phyloP scores from a whole-genome alignment of 2,888 invertebrate genomes.

The Julus scandinavius region DNA sequence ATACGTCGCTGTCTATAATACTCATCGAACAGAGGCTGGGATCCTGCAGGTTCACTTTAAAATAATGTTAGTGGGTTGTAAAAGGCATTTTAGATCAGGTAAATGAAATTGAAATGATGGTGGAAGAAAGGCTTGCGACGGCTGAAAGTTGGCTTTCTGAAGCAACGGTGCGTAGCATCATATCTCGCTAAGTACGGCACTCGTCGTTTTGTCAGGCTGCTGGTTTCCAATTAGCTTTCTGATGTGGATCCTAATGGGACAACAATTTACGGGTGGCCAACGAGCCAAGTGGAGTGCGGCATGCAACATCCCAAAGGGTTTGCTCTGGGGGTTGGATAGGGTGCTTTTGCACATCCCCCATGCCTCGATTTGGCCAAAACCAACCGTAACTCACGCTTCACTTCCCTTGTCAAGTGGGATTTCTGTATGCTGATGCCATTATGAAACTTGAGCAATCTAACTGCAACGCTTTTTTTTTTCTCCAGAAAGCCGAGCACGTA shows the following conservation, averaged over 20 bases:
- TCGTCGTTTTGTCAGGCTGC: conserved; percentile 42
- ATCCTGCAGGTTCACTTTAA: not conserved
- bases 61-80: not conserved
- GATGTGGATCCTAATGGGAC: conserved; percentile 52
- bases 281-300: conserved; percentile 19
- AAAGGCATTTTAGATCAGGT: conserved; percentile 33
- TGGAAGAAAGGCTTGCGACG: conserved; percentile 7
- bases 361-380: conserved; percentile 41
- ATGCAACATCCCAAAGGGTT: not conserved
- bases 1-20: not conserved
- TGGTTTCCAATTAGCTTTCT: conserved; percentile 48
- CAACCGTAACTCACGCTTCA: conserved; percentile 40
- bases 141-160: not conserved
- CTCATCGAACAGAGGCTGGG: not conserved
- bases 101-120: conserved; percentile 42
- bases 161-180: conserved; percentile 3
- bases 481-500: conserved; percentile 5
- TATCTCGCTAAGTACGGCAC: conserved; percentile 29
- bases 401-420: conserved; percentile 47
- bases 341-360: not conserved
- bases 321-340: not conserved
- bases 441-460: conserved; percentile 28
- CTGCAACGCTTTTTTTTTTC: conserved; percentile 10
- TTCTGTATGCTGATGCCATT: conserved; percentile 46
- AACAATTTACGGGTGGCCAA: conserved; percentile 52